Evolutionary conservation across 2,888 invertebrate species (phyloP).

Genomic region (Harpalus rufipes): DNA sequence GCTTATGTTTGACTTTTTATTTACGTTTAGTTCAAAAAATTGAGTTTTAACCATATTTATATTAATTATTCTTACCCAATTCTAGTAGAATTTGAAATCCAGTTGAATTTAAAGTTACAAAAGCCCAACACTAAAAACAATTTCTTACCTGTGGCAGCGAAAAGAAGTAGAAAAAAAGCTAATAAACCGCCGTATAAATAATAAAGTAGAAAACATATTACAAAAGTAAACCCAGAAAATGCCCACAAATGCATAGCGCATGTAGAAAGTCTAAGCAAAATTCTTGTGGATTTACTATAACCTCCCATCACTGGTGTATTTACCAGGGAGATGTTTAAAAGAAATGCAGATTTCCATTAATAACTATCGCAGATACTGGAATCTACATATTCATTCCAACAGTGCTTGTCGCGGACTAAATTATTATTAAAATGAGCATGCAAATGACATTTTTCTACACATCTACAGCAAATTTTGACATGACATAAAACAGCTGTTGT

Average conservation of each 20-base stretch:
- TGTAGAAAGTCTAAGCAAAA: conserved; percentile 77
- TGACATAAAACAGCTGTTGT: conserved; percentile 66
- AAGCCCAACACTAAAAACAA: not conserved
- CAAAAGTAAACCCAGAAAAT: conserved; percentile 85
- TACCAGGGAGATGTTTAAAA: conserved; percentile 35
- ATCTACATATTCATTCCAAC: conserved; percentile 27
- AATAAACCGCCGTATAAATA: conserved; percentile 90
- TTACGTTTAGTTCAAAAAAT: too few relatives aligned
- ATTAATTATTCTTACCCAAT: too few relatives aligned
- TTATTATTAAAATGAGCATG: not conserved
- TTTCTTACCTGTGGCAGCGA: conserved; percentile 84
- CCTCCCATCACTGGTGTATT: conserved; percentile 73
- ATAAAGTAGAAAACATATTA: conserved; percentile 87
- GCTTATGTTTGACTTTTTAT: too few relatives aligned
- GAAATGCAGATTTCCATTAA: conserved; percentile 48
- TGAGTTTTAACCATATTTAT: too few relatives aligned
- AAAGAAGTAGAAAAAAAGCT: conserved; percentile 84
- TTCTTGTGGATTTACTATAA: conserved; percentile 75
- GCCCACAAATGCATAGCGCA: conserved; percentile 88
- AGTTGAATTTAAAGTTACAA: too few relatives aligned
- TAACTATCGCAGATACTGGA: conserved; percentile 29
- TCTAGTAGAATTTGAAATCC: too few relatives aligned
- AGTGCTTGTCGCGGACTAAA: conserved; percentile 13
- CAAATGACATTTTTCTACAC: conserved; percentile 55
- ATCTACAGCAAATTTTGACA: conserved; percentile 52